Conservation (phyloP, 2,888 invertebrate species). For the Tenthredo notha region DNA sequence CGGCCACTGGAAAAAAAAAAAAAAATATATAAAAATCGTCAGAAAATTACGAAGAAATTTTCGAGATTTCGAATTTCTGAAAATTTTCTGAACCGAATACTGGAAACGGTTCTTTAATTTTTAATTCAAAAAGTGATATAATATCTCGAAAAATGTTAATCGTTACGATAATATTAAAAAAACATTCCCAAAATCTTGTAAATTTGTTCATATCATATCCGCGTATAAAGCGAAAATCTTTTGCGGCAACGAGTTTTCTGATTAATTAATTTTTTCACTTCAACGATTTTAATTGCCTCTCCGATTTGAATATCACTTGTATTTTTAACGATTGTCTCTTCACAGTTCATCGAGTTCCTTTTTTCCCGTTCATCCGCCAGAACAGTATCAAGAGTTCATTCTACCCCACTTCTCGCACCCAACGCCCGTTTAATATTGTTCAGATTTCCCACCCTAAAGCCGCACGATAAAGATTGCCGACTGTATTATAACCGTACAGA, state of each 20-base stretch:
- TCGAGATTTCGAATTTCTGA: no score
- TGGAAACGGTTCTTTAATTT: no score
- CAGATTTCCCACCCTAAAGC: background rate
- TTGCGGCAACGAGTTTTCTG: slow-evolving; percentile 25
- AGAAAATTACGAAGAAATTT: no score
- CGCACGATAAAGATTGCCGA: background rate
- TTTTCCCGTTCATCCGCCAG: background rate
- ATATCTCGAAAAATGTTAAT: no score
- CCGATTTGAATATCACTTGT: background rate
- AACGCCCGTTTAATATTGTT: background rate
- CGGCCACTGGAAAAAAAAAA: no score
- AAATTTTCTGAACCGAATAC: no score
- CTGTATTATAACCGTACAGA: background rate
- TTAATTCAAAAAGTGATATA: no score
- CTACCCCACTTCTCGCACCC: background rate
- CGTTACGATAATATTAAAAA: no score
- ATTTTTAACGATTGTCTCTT: slow-evolving; percentile 36
- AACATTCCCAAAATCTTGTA: no score
- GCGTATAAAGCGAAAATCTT: background rate
- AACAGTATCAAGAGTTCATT: slow-evolving; percentile 21
- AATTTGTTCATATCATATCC: no score
- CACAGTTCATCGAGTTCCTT: slow-evolving; percentile 7
- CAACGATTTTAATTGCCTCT: background rate
- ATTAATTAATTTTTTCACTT: slow-evolving; percentile 13
- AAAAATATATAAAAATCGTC: no score